Percentiles rank a stretch among this genome's conserved stretches.
These are phyloP conservation scores for Galerucella calmariensis DNA, from an alignment of 2,888 invertebrate genomes.

Conservation along the genomic window DNA sequence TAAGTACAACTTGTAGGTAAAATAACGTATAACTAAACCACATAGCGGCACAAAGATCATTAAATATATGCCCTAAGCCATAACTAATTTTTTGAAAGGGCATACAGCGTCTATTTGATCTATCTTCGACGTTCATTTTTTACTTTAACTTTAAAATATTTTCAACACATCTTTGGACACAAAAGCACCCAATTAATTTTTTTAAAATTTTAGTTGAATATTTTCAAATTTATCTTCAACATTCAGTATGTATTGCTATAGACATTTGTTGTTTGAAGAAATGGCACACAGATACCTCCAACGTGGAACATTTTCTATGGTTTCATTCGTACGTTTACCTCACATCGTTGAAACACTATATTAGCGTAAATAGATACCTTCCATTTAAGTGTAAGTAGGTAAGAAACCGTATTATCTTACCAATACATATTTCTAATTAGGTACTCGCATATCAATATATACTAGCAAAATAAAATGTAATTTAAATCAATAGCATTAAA, in stretches of 20 bases:
- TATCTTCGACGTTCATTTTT: conserved; percentile 14
- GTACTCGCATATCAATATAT: too few relatives aligned
- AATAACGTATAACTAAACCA: conserved; percentile 94
- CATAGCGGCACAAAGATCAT: conserved; percentile 92
- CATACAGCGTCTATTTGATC: conserved; percentile 36
- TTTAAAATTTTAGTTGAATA: background rate
- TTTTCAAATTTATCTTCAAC: background rate
- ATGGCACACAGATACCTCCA: background rate
- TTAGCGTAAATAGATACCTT: too few relatives aligned
- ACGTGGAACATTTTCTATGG: too few relatives aligned
- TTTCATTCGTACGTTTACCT: conserved; percentile 23
- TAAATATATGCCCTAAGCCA: conserved; percentile 86
- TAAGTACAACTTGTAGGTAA: conserved; percentile 76
- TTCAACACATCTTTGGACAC: background rate
- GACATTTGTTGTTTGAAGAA: background rate
- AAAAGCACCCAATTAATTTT: background rate
- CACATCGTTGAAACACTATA: conserved; percentile 17
- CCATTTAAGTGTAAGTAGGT: too few relatives aligned
- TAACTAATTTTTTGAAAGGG: conserved; percentile 67
- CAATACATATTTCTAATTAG: too few relatives aligned
- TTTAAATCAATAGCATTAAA: too few relatives aligned
- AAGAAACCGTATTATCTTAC: too few relatives aligned
- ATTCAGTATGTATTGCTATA: background rate
- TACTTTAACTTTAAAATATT: background rate
- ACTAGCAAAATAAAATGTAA: too few relatives aligned